Conservation (phyloP, 2,113 vertebrate species). For the Lophura nycthemera region DNA sequence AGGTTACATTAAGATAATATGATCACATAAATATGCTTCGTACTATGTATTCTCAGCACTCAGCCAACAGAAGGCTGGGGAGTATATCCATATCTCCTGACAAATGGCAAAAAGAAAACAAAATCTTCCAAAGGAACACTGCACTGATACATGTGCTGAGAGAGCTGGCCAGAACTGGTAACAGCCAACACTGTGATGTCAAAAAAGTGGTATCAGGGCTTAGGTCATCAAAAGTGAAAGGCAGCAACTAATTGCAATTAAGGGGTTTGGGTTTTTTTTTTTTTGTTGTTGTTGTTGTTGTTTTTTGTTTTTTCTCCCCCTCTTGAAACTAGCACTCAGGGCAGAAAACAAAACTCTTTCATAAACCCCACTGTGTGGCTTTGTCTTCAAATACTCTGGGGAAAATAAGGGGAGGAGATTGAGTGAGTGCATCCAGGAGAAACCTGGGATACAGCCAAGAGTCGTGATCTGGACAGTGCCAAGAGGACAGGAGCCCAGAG, state of each 20-base stretch:
- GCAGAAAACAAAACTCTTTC: conserved; percentile 36
- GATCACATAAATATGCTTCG: background rate
- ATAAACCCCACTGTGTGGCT: conserved; percentile 14
- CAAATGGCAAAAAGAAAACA: background rate
- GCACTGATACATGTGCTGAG: background rate
- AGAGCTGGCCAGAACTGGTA: conserved; percentile 3
- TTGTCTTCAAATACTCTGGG: conserved; percentile 33
- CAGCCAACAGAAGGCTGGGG: conserved; percentile 2
- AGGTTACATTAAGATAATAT: background rate
- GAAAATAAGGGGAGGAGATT: conserved; percentile 45
- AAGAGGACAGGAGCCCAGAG: conserved; percentile 12
- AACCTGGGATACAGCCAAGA: conserved; percentile 49
- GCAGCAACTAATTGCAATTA: conserved; percentile 24
- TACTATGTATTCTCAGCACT: background rate
- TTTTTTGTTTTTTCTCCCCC: background rate
- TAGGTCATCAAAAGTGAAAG: background rate
- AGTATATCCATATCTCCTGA: background rate
- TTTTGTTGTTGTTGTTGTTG: background rate
- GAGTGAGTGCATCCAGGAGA: conserved; percentile 26
- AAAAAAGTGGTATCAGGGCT: background rate
- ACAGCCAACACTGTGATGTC: background rate
- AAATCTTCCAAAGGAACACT: background rate
- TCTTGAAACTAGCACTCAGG: background rate
- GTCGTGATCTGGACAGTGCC: conserved; percentile 69
- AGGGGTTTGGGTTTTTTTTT: background rate